These are phyloP conservation scores for Sisyra nigra DNA, from an alignment of 2,888 invertebrate genomes.

Conservation along the genomic window DNA sequence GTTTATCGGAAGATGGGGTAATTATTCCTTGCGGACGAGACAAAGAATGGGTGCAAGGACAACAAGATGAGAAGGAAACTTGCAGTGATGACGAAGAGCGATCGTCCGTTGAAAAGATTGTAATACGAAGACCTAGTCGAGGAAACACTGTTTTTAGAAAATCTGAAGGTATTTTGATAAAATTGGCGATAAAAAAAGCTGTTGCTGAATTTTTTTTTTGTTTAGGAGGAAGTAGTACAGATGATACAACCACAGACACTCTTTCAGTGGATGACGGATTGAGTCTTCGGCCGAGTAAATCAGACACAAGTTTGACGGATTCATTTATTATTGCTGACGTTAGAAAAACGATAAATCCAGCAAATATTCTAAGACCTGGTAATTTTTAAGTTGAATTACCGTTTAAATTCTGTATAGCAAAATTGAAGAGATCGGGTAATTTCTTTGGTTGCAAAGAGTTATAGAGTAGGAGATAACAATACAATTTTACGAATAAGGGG, in stretches of 20 bases:
- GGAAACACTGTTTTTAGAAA: slow-evolving; percentile 50
- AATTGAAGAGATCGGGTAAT: background rate
- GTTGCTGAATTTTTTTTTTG: too few species aligned
- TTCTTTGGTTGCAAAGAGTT: background rate
- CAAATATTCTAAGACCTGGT: slow-evolving; percentile 25
- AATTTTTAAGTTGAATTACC: too few species aligned
- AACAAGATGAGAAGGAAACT: slow-evolving; percentile 54
- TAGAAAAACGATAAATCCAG: slow-evolving; percentile 26
- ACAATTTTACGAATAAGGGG: too few species aligned
- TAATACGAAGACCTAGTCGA: slow-evolving; percentile 43
- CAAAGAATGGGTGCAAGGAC: slow-evolving; percentile 48
- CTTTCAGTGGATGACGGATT: slow-evolving; percentile 23
- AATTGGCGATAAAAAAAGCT: background rate
- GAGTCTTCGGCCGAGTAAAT: slow-evolving; percentile 68
- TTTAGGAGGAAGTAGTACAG: slow-evolving; percentile 35
- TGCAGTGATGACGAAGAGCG: slow-evolving; percentile 49
- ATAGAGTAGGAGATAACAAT: too few species aligned
- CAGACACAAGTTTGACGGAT: slow-evolving; percentile 79
- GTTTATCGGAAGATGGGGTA: slow-evolving; percentile 59
- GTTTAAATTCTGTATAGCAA: slow-evolving; percentile 1
- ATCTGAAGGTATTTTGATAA: slow-evolving; percentile 35
- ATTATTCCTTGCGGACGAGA: slow-evolving; percentile 34
- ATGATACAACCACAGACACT: slow-evolving; percentile 20
- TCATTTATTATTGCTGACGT: slow-evolving; percentile 68
- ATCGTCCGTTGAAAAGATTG: slow-evolving; percentile 32